Base-by-base conservation (phyloP, 2,113 vertebrate genomes). In the Cnemophilus loriae region DNA sequence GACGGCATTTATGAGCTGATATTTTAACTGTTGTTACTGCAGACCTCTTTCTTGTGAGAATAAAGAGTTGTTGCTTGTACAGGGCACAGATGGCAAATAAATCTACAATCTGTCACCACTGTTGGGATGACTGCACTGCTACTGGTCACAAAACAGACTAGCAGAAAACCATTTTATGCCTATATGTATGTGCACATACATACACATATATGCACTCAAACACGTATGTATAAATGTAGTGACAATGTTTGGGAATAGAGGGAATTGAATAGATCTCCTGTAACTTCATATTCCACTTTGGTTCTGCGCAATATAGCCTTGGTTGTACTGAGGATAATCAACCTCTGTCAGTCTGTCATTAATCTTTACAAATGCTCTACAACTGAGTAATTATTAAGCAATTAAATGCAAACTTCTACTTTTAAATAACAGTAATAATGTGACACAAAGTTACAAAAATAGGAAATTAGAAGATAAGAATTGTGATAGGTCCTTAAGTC, bases 401-500 rank as follows among this genome's bases (percentile, higher is more conserved):
- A 84, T 85, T 82, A 85, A 89, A 89, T 71, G n/a, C 16, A 78
- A 79, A 30, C 27, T 63, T 89, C 52, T 85, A 28, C 64, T 67
- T 95, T 88, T 82, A 89, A 93, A 90, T 89, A 88, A 69, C 13
- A 71, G 28, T 56, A 61, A 82, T 26, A 61, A 41, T 76, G 28
- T 85, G 56, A 76, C 47, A 89, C 19, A 89, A 75, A 52, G 23
- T 39, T 63, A 73, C 60, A 83, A 95, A 89, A 64, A 64, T 12
- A 65, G 20, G 35, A 85, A 92, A 90, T 85, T 33, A 64, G 37
- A 83, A 47, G 22, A 47, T 32, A 65, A 76, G 16, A 18, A 12
- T 64, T 84, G 46, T 59, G 67, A 52, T 42, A 44, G 19, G 6
- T n/a, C 49, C 12, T 82, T 87, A 47, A 26, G 13, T 79, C 35